Percentiles rank a stretch among this genome's conserved stretches.
phyloP scores from a whole-genome alignment of 2,113 vertebrate species.

The Stegostoma tigrinum region DNA sequence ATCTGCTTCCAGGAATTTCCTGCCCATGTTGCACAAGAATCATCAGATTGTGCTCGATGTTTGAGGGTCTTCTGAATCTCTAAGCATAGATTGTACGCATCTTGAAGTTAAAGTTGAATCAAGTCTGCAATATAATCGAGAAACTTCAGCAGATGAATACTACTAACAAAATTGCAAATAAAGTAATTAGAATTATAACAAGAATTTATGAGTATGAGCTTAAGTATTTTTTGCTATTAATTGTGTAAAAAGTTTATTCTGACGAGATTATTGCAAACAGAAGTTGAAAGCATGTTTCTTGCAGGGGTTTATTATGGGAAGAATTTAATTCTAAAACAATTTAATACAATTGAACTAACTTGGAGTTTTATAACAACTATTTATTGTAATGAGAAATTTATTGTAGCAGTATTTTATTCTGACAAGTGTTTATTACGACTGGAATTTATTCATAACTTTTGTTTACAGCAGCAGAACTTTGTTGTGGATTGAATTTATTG shows the following conservation, averaged over 20 bases:
- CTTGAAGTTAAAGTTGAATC: not conserved
- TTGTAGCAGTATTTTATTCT: not conserved
- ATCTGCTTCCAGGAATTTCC: not conserved
- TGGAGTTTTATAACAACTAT: not conserved
- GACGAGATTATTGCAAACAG: not conserved
- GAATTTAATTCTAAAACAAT: not conserved
- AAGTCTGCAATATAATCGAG: not conserved
- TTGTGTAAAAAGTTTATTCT: not conserved
- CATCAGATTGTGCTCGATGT: not conserved
- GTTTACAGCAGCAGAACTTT: not conserved
- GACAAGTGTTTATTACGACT: not conserved
- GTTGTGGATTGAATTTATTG: not conserved
- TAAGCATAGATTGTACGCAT: not conserved
- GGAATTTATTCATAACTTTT: not conserved
- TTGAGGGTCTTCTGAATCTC: not conserved
- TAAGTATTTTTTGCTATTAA: not conserved
- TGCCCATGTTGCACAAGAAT: not conserved
- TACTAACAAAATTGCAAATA: not conserved
- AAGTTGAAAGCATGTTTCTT: not conserved
- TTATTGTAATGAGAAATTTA: not conserved
- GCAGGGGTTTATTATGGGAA: not conserved
- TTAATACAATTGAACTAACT: not conserved
- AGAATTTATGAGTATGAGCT: not conserved
- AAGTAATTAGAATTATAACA: not conserved
- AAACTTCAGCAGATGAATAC: not conserved